Evolutionary conservation across 2,113 vertebrate genomes (phyloP).

Genomic region (Gopherus flavomarginatus): DNA sequence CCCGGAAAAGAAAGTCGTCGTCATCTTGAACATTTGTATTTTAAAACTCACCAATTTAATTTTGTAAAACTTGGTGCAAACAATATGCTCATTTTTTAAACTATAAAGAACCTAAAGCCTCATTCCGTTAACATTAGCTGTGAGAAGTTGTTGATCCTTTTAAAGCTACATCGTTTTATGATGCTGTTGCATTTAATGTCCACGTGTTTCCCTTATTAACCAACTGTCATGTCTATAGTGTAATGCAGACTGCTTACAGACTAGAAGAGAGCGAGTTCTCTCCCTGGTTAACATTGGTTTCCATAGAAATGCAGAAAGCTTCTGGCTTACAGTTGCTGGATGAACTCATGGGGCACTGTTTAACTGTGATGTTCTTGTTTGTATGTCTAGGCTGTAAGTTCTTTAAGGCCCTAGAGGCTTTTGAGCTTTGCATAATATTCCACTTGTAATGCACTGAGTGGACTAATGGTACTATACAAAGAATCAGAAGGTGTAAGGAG

Average conservation of each 20-base stretch:
- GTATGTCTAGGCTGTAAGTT: constrained; percentile 42
- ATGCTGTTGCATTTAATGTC: not conserved
- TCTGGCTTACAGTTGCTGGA: not conserved
- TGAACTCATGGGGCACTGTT: not conserved
- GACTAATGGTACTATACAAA: constrained; percentile 30
- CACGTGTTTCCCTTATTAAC: not conserved
- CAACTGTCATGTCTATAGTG: not conserved
- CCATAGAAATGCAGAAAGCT: constrained; percentile 27
- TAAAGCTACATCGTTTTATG: fast-evolving
- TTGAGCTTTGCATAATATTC: not conserved
- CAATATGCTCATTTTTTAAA: not conserved
- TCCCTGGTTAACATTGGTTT: constrained; percentile 26
- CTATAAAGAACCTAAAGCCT: not conserved
- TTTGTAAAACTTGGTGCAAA: not conserved
- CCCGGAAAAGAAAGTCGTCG: not conserved
- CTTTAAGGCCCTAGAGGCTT: not conserved
- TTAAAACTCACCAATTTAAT: not conserved
- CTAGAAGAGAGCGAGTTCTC: not conserved
- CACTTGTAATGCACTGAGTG: not conserved
- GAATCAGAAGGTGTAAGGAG: not conserved
- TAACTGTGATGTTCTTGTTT: not conserved
- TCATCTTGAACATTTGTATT: not conserved
- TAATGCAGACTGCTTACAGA: not conserved
- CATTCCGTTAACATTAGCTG: not conserved
- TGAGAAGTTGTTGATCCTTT: not conserved